Base-by-base conservation (phyloP, 2,797 vertebrate species). In the Clarias fuscus region DNA sequence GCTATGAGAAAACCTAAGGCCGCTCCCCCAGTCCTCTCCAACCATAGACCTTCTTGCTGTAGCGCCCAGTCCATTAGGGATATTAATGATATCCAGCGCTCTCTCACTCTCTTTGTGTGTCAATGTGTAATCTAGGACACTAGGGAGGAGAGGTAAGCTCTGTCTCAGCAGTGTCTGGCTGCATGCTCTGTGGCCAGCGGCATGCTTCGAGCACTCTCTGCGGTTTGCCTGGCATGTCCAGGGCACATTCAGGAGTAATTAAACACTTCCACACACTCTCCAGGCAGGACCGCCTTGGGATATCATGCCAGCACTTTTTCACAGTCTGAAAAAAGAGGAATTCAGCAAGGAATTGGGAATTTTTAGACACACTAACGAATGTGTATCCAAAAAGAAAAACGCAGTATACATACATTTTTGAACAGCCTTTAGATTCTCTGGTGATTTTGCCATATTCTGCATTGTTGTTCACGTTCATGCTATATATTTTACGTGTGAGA, bases 221-320 rank as follows among this genome's bases (percentile, higher is more conserved):
- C 70, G 92, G 93, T 92, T 92, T 92, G 91, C 93, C 91, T 91
- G 85, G 91, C 92, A 89, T 90, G 92, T 92, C 93, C 91, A 89
- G 89, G 89, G 90, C 92, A 93, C 93, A 87, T 93, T 92, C 91
- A 86, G 92, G 40, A 89, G 90, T 94, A 95, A 96, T 95, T 91
- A 94, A 94, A 96, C 7, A 92, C 91, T 94, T 96, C 94, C 95
- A 93, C 89, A 89, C 91, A 88, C 85, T 83, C 85, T 72, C 14
- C 70, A 81, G 75, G 84, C 75, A 27, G 27, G 88, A 90, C 84
- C 85, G 82, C 86, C 48, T 86, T 89, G 88, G 90, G 91, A 93
- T 92, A 88, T 83, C 14, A 65, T 83, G 71, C 83, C 88, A 88
- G 88, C 90, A 89, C 68, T 86, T 86, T 82, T 75, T 92, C 91